Evolutionary conservation across 2,888 invertebrate species (phyloP).

Genomic region (Osedax frankpressi): DNA sequence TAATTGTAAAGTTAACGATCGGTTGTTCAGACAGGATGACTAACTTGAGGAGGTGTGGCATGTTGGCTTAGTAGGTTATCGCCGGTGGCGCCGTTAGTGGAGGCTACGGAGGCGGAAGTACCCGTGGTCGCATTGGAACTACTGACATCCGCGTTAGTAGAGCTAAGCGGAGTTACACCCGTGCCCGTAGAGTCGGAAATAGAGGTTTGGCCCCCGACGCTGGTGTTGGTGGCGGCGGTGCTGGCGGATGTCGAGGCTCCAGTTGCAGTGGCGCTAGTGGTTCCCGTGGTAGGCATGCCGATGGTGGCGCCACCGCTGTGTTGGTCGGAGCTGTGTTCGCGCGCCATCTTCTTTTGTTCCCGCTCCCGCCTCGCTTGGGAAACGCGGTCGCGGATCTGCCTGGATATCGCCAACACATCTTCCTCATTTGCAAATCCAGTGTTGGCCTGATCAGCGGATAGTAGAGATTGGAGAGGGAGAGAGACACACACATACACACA

Average conservation of each 20-base stretch:
- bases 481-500: neutral
- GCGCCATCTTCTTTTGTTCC: constrained; percentile 44
- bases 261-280: no score
- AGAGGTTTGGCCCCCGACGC: no score
- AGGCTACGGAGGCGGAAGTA: neutral
- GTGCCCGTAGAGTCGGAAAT: no score
- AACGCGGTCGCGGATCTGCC: constrained; percentile 77
- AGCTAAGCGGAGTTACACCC: neutral
- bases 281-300: no score
- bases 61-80: neutral
- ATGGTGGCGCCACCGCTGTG: no score
- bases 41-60: neutral
- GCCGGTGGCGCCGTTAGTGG: neutral
- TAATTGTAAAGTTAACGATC: neutral
- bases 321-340: neutral
- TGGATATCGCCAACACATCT: constrained; percentile 77
- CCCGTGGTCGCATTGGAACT: neutral
- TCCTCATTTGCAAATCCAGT: constrained; percentile 88
- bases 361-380: constrained; percentile 58
- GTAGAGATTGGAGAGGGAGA: no score
- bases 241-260: no score
- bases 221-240: no score
- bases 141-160: neutral
- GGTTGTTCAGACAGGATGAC: neutral
- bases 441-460: constrained; percentile 54